Conservation (phyloP, 2,797 vertebrate genomes). For the Pangasius mekongensis region DNA sequence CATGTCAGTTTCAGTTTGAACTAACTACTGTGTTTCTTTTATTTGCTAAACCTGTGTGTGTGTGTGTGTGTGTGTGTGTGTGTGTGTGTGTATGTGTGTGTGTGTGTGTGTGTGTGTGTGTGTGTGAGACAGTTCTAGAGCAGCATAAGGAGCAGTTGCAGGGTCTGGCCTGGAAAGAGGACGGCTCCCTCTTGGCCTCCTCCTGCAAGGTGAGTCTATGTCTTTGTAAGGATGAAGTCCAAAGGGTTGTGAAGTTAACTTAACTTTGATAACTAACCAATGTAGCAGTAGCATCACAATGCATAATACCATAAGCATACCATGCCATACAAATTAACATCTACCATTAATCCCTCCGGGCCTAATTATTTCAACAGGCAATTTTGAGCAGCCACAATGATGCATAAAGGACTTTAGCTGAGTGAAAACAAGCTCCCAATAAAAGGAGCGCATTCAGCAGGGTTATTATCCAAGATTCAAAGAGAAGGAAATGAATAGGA, state of each 20-base stretch:
- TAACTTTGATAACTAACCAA: not conserved
- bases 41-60: constrained; percentile 41
- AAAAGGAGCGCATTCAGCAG: not conserved
- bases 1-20: not conserved
- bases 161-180: constrained; percentile 86
- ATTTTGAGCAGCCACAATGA: not conserved
- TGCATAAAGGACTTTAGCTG: not conserved
- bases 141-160: constrained; percentile 86
- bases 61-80: constrained; percentile 55
- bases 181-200: constrained; percentile 86
- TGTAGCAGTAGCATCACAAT: not conserved
- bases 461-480: not conserved
- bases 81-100: constrained; percentile 47
- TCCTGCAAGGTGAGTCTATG: constrained; percentile 84
- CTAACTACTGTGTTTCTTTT: not conserved
- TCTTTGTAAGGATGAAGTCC: not conserved
- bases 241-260: not conserved
- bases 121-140: constrained; percentile 78
- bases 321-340: not conserved
- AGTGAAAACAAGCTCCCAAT: not conserved
- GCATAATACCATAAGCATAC: no score
- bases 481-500: not conserved
- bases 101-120: constrained; percentile 49
- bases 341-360: not conserved
- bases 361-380: not conserved